Evolutionary conservation across 2,797 vertebrate species (phyloP).

Genomic region (Halcyon leucocephala): DNA sequence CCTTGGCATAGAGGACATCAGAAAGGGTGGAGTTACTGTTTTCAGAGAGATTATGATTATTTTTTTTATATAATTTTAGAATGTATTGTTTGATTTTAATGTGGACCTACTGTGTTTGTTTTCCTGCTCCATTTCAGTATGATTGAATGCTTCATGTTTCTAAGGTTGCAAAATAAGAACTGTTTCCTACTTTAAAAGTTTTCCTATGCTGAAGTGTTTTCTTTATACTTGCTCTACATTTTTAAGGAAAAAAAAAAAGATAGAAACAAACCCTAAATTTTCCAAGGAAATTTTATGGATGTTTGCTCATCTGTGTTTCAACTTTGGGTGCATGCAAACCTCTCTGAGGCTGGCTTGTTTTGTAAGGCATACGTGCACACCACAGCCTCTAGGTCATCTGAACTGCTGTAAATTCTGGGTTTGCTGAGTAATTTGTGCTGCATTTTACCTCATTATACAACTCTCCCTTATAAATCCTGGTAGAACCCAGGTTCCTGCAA

Average conservation of each 20-base stretch:
- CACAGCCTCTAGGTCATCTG: accelerated
- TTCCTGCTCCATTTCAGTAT: background rate
- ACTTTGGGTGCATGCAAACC: background rate
- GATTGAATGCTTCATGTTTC: background rate
- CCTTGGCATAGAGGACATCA: background rate
- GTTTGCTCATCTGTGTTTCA: background rate
- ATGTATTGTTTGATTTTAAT: background rate
- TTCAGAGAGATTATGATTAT: background rate
- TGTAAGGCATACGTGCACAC: accelerated
- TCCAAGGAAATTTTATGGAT: background rate
- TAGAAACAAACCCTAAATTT: background rate
- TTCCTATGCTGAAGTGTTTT: background rate
- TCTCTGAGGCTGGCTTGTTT: background rate
- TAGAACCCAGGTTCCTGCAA: background rate
- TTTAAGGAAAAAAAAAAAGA: background rate
- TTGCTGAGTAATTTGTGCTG: background rate
- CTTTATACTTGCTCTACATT: background rate
- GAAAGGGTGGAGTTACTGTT: background rate
- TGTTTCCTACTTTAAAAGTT: background rate
- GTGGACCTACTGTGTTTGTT: background rate
- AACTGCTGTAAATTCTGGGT: accelerated
- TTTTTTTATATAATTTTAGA: background rate
- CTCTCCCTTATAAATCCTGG: background rate
- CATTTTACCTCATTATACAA: background rate
- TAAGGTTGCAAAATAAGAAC: background rate